These are phyloP conservation scores for Polypedilum vanderplanki DNA, from an alignment of 1,140 invertebrate genomes.

Conservation along the genomic window DNA sequence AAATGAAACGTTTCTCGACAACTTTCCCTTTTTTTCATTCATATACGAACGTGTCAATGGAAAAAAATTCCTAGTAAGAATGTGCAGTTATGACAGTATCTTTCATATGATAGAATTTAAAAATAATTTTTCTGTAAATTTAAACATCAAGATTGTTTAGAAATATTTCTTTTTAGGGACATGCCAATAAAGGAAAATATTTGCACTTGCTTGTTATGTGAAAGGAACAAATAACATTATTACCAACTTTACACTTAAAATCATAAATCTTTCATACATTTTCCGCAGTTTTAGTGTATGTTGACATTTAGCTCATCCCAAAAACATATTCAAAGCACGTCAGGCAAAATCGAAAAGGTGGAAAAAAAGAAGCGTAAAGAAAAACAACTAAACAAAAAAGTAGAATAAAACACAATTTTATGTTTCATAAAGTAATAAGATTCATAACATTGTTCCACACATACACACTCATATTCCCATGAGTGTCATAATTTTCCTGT, in stretches of 20 bases:
- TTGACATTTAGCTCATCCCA: neutral
- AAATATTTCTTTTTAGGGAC: too few species aligned
- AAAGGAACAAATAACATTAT: too few species aligned
- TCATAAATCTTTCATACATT: neutral
- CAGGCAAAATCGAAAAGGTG: neutral
- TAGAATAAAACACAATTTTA: conserved; percentile 15
- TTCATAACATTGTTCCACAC: neutral
- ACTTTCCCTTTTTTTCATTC: neutral
- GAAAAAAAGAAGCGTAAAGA: neutral
- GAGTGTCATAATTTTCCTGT: conserved; percentile 16
- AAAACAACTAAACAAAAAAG: conserved; percentile 11
- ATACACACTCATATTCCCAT: neutral
- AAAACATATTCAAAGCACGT: too few species aligned
- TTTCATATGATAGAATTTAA: too few species aligned
- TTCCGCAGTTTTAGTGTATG: neutral
- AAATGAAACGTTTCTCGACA: neutral
- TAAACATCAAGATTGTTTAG: too few species aligned
- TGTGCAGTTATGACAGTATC: too few species aligned
- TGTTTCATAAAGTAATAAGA: conserved; percentile 25
- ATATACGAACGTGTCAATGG: neutral
- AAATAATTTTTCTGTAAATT: too few species aligned
- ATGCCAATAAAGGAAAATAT: neutral
- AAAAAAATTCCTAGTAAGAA: too few species aligned
- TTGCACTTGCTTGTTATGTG: too few species aligned
- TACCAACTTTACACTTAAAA: conserved; percentile 2